These are phyloP conservation scores for Discoglossus pictus DNA, from an alignment of 2,797 vertebrate genomes.

Conservation along the genomic window DNA sequence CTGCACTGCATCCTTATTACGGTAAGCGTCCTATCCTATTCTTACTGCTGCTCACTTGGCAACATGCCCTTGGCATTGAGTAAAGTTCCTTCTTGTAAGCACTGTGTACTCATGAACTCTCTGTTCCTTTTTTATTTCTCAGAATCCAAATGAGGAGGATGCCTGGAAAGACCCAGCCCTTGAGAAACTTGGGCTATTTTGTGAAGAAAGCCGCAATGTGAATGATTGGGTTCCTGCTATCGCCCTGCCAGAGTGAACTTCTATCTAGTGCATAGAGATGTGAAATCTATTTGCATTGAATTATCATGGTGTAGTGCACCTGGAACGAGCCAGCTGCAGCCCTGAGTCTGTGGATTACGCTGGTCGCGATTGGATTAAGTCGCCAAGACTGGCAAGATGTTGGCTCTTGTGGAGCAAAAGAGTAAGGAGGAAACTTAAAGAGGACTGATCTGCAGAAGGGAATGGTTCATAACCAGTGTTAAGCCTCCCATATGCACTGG, in stretches of 20 bases:
- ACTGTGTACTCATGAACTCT: constrained; percentile 51
- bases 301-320: constrained; percentile 67
- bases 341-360: constrained; percentile 83
- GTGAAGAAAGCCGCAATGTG: constrained; percentile 86
- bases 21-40: constrained; percentile 68
- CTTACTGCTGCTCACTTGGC: constrained; percentile 20
- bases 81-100: constrained; percentile 30
- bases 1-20: constrained; percentile 92
- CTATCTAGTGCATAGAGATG: constrained; percentile 54
- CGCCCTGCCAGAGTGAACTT: constrained; percentile 87
- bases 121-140: constrained; percentile 41
- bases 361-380: constrained; percentile 75
- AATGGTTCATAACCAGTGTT: constrained; percentile 49
- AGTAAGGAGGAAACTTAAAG: constrained; percentile 44
- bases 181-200: constrained; percentile 87
- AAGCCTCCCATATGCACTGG: constrained; percentile 53
- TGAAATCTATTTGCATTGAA: constrained; percentile 74
- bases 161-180: constrained; percentile 89
- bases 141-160: constrained; percentile 88
- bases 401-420: constrained; percentile 67
- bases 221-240: constrained; percentile 94
- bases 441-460: constrained; percentile 57
- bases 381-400: constrained; percentile 69
- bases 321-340: constrained; percentile 71
- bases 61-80: constrained; percentile 22